phyloP scores from a whole-genome alignment of 2,113 vertebrate genomes.

The Peucedramus taeniatus region DNA sequence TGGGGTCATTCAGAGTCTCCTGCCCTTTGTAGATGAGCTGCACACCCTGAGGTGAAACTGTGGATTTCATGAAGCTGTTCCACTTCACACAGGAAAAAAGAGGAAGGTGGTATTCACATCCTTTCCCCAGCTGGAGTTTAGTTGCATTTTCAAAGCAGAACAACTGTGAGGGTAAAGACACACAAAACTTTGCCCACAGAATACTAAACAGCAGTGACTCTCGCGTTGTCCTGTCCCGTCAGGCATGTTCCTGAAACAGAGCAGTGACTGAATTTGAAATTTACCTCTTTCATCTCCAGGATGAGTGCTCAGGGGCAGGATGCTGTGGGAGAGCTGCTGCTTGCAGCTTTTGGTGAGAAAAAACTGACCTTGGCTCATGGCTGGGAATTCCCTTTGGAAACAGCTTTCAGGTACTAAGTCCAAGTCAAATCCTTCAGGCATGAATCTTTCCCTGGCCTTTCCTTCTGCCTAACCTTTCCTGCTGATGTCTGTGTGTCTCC shows the following conservation, averaged over 20 bases:
- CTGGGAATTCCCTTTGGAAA: neutral
- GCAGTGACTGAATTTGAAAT: neutral
- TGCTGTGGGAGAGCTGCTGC: neutral
- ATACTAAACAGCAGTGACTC: neutral
- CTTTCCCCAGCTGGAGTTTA: neutral
- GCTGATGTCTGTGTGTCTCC: neutral
- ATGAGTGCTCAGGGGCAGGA: neutral
- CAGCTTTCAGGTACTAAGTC: neutral
- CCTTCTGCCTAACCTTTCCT: neutral
- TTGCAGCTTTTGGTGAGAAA: neutral
- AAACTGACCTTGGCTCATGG: neutral
- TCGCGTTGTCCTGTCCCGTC: neutral
- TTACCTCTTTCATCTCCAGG: neutral
- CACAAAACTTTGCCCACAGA: neutral
- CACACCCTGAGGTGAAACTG: neutral
- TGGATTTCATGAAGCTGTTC: neutral
- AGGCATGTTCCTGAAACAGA: neutral
- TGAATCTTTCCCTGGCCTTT: neutral
- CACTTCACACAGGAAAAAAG: neutral
- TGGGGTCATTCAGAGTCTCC: neutral
- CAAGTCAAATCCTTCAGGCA: neutral
- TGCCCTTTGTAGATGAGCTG: neutral
- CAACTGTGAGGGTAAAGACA: neutral
- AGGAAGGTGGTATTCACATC: neutral
- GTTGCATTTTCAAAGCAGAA: neutral